Evolutionary conservation across 2,888 invertebrate genomes (phyloP), one percentile per base, ranked within the genome.

Genomic region (Steinernema hermaphroditum): DNA sequence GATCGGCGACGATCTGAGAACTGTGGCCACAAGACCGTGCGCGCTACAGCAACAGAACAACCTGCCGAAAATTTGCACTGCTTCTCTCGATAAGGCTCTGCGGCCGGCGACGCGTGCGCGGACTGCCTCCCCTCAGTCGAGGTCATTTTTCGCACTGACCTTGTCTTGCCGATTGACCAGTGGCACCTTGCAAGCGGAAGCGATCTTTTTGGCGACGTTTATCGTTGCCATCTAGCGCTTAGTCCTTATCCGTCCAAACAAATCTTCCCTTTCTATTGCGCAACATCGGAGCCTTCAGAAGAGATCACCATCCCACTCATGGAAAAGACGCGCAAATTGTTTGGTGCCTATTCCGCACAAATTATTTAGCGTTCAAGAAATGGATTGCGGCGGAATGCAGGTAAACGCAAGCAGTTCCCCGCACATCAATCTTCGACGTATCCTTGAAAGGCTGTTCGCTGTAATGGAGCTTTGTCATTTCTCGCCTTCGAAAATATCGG

Each of bases 151-250:
- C 27, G 62, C 62, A 27, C 62, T 62, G 62, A 62, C 62, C 62
- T 62, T 62, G 62, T 62, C 62, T 16, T 16, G 16, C 12, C 27
- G 32, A 62, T 32, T 62, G 62, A 62, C 62, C 62, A 62, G 62
- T 62, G 62, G 62, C 62, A 62, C 62, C 62, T 62, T 62, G 62
- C 62, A 62, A 62, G 62, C 62, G 62, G 62, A 62, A 62, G 62
- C 62, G 62, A 62, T 62, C 62, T 24, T 29, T 32, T 62, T 62
- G 22, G 62, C 62, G 62, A 32, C 62, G 27, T 62, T 62, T 62
- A 62, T 62, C 62, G 62, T 27, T 62, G 12, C 62, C 16, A 62
- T 62, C 62, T 62, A 62, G 62, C 62, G 62, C 62, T 62, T 62
- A 8, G 27, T 62, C 62, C 34, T 34, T 29, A 62, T 62, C 62